These are phyloP conservation scores for Distichodus sexfasciatus DNA, from an alignment of 2,797 vertebrate genomes.

Conservation along the genomic window DNA sequence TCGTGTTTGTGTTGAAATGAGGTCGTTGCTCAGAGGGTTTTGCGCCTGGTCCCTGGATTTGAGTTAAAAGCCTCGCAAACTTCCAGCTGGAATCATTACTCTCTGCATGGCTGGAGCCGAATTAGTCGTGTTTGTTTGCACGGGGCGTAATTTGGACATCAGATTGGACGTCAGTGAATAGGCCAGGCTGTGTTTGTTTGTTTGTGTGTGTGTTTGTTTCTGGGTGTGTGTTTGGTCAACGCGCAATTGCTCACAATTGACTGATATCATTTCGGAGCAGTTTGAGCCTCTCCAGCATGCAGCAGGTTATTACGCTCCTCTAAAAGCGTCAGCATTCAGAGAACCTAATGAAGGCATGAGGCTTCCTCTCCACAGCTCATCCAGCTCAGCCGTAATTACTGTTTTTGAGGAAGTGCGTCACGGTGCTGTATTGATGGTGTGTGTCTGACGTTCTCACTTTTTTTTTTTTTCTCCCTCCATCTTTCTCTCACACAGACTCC, in stretches of 20 bases:
- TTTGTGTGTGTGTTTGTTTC: no score
- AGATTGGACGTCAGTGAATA: no score
- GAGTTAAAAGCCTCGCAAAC: background rate
- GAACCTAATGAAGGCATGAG: slow-evolving; percentile 16
- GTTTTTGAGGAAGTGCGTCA: slow-evolving; percentile 13
- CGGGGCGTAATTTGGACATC: background rate
- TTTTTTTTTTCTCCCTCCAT: slow-evolving; percentile 23
- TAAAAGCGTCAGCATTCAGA: background rate
- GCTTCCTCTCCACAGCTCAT: slow-evolving; percentile 22
- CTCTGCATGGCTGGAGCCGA: no score
- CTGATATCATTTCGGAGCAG: no score
- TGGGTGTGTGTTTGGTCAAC: no score
- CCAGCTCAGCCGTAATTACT: slow-evolving; percentile 37
- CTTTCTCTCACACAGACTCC: slow-evolving; percentile 20
- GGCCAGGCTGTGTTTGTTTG: no score
- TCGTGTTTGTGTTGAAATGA: no score
- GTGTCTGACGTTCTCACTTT: slow-evolving; percentile 28
- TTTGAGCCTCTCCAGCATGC: background rate
- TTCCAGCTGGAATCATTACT: no score
- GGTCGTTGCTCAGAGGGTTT: no score
- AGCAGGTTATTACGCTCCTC: background rate
- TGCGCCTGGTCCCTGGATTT: no score
- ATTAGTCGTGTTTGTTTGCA: background rate
- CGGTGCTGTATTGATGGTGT: slow-evolving; percentile 12
- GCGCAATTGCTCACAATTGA: no score